phyloP scores from a whole-genome alignment of 2,888 invertebrate genomes.

The Drosophila meridionalis region DNA sequence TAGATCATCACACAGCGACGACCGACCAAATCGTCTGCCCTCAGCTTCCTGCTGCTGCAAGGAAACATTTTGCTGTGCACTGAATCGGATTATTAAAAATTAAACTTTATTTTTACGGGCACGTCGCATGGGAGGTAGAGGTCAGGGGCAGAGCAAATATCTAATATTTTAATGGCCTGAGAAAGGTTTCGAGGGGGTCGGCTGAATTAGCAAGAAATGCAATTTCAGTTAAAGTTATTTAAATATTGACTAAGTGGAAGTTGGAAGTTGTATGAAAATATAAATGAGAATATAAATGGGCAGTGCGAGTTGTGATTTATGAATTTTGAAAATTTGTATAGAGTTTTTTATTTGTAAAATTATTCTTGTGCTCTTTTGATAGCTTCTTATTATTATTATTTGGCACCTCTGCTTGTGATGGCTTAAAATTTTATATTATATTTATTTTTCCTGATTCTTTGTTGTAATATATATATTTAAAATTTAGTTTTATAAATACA shows the following conservation, averaged over 20 bases:
- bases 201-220: not conserved
- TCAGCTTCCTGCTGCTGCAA: conserved; percentile 15
- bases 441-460: not conserved
- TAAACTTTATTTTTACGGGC: conserved; percentile 51
- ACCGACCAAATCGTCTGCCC: conserved; percentile 66
- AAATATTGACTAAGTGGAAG: not conserved
- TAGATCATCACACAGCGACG: conserved; percentile 71
- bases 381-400: not conserved
- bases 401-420: not conserved
- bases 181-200: not conserved
- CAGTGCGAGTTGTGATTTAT: too few relatives aligned
- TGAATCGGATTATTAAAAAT: conserved; percentile 75
- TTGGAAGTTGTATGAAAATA: not conserved
- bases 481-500: not conserved
- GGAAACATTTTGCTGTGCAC: conserved; percentile 32
- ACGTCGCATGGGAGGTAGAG: not conserved
- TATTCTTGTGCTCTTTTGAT: not conserved
- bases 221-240: not conserved
- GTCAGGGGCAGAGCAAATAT: conserved; percentile 13
- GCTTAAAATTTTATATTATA: too few relatives aligned
- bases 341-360: not conserved
- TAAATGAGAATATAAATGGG: not conserved
- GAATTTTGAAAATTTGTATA: not conserved
- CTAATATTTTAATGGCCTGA: conserved; percentile 16
- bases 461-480: not conserved